Base-by-base conservation (phyloP, 2,113 vertebrate species). In the Macquaria australasica region DNA sequence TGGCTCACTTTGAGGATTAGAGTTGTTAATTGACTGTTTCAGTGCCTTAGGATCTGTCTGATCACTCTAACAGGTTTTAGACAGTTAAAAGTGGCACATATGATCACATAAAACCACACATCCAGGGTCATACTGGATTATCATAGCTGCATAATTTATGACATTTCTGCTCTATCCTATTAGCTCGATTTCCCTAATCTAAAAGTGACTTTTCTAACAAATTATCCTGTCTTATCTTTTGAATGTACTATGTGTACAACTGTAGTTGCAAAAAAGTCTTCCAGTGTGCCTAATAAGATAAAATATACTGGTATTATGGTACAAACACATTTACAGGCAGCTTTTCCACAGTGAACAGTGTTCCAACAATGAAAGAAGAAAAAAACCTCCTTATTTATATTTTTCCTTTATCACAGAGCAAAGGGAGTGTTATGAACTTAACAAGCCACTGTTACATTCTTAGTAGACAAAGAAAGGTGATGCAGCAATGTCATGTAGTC, bases 51-150 rank as follows among this genome's bases (percentile, higher is more conserved):
- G 77, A 85, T 83, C 55, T 43, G 55, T 76, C 37, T 72, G 74
- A 93, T 82, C 28, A 51, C 45, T 85, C 31, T 81, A 74, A 88
- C 75, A 68, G 80, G 81, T 86, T 86, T 89, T 71, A 88, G 72
- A 76, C 70, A 21, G 64, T 76, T 75, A 80, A 72, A 86, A 83
- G 50, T 50, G 0, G 2, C 53, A 37, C 67, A 83, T 80, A 84
- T 77, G 79, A 78, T 75, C 73, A 58, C 56, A 82, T 80, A 74
- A 87, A 73, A 69, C 72, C 75, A 66, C 73, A 86, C 67, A 71
- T 60, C 68, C 20, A 37, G 20, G 21, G 37, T 25, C 41, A 53
- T 79, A 88, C 76, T 79, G 85, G 63, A 88, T 89, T 84, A 88
- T 75, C 23, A 73, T 41, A 50, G 51, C 55, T 63, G 59, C 18